Percentiles rank a stretch among this genome's conserved stretches.
These are phyloP conservation scores for Lonchura striata DNA, from an alignment of 2,113 vertebrate genomes.

Conservation along the genomic window DNA sequence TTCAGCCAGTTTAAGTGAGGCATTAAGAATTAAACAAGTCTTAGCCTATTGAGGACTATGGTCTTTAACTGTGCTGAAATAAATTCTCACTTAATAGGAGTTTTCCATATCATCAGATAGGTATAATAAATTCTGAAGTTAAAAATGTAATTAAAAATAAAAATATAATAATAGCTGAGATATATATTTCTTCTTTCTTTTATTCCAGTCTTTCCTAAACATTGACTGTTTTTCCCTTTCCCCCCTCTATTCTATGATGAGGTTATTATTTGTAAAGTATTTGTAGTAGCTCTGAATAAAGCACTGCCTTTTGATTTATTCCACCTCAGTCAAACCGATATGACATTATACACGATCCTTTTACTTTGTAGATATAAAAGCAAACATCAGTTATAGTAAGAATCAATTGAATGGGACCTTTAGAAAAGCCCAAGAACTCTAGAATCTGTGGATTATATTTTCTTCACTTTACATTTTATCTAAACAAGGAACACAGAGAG, in stretches of 20 bases:
- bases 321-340: background rate
- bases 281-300: background rate
- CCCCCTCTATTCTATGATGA: background rate
- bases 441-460: background rate
- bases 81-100: background rate
- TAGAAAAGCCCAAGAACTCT: background rate
- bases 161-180: background rate
- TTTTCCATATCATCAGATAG: background rate
- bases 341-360: accelerated
- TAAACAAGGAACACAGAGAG: background rate
- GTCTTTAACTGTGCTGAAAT: background rate
- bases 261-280: background rate
- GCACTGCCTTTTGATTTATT: background rate
- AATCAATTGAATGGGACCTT: background rate
- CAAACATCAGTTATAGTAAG: background rate
- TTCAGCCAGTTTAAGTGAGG: background rate
- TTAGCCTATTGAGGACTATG: background rate
- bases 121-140: background rate
- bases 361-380: background rate
- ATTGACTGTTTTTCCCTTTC: accelerated
- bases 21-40: background rate
- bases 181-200: background rate
- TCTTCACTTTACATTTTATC: background rate
- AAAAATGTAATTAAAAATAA: background rate
- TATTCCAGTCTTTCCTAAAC: background rate